Evolutionary conservation across 2,797 vertebrate genomes (phyloP), one percentile per base, ranked within the genome.

Genomic region (Anguilla megastoma): DNA sequence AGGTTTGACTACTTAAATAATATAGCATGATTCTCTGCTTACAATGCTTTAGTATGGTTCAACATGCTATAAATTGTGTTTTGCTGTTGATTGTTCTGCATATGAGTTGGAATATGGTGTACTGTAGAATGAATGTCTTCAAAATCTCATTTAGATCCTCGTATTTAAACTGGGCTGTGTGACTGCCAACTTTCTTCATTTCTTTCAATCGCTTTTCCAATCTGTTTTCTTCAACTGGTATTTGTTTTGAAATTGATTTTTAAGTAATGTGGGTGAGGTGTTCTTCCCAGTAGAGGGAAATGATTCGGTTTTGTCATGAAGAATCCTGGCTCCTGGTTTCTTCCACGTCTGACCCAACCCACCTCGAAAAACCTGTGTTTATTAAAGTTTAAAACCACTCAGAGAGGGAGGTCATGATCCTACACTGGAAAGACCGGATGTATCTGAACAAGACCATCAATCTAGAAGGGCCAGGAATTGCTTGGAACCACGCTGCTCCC

Each of bases 371-470:
- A 84, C 87, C 86, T 80, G 86, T 24, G 36, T 66, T 50, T 91
- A 91, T 91, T 90, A 91, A 91, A 90, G 58, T 91, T 87, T 91
- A 91, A 91, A 89, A 86, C 85, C 90, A 89, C 89, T 92, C 84
- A 87, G 86, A 86, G 88, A 56, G 87, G 87, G 90, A 84, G 91
- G 84, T 89, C 87, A 54, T 3, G 30, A 21, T 86, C 76, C 76
- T 87, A 86, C 85, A 89, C 91, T 90, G 89, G 87, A 58, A 86
- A 86, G 79, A 52, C 66, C 89, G 89, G 88, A 88, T 88, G 86
- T 87, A 88, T 86, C 89, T 88, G 85, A 91, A 90, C 87, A 89
- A 86, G 86, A 84, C 86, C 80, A 90, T 92, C 90, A 87, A 90
- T 92, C 91, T 88, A 90, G 84, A 48, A 60, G 87, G 83, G 90